A percentile compares a stretch with the other conserved stretches of the same genome.
These are phyloP conservation scores for Rhea americana DNA, from an alignment of 2,113 vertebrate genomes.

Conservation along the genomic window DNA sequence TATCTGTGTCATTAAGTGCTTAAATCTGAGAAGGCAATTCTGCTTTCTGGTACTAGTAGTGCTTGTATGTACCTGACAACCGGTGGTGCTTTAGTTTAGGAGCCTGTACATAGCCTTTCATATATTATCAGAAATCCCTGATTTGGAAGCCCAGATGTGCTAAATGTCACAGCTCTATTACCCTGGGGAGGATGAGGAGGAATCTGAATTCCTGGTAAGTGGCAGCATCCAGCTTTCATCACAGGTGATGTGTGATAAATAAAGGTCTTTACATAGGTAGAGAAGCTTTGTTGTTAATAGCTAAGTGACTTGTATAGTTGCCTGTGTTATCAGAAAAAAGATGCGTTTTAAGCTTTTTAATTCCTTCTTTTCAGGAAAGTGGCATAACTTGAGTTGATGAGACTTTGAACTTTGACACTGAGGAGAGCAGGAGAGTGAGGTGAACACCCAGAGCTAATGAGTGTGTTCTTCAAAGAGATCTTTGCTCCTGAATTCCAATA, in stretches of 20 bases:
- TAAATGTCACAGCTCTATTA: not conserved
- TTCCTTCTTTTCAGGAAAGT: not conserved
- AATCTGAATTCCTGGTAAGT: not conserved
- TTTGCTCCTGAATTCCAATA: not conserved
- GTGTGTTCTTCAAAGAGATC: not conserved
- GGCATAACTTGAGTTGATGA: not conserved
- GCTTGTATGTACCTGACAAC: not conserved
- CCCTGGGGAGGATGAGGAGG: not conserved
- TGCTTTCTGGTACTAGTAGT: not conserved
- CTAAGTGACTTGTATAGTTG: not conserved
- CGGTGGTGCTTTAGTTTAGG: not conserved
- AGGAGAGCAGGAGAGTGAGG: not conserved
- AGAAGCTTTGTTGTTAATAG: not conserved
- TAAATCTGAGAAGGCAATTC: not conserved
- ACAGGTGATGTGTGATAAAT: not conserved
- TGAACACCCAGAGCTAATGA: not conserved
- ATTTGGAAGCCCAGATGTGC: not conserved
- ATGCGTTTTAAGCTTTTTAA: not conserved
- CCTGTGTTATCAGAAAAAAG: not conserved
- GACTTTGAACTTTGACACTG: not conserved
- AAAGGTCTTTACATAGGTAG: not conserved
- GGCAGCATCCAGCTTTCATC: not conserved
- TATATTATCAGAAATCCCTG: not conserved
- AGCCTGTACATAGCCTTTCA: not conserved
- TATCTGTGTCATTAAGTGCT: not conserved